These are phyloP conservation scores for Tribolium castaneum DNA, from an alignment of 1,140 invertebrate genomes.

Conservation along the genomic window DNA sequence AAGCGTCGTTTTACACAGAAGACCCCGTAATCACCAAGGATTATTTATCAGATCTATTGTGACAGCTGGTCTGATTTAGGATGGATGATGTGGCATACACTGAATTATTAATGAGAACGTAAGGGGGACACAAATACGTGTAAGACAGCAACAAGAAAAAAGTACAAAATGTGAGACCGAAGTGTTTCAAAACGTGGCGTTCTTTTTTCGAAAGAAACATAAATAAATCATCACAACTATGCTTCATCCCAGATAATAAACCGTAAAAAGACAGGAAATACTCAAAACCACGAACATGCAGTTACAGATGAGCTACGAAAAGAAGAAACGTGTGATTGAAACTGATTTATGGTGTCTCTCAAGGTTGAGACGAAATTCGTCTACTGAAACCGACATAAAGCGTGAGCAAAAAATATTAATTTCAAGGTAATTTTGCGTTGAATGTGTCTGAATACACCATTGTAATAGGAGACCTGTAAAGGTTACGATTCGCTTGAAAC, in stretches of 20 bases:
- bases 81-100: not conserved
- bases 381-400: not conserved
- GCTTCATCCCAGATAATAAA: not conserved
- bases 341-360: too few species aligned
- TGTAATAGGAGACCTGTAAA: slow-evolving; percentile 7
- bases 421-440: slow-evolving; percentile 22
- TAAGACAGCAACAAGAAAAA: not conserved
- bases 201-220: not conserved
- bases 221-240: not conserved
- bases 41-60: not conserved
- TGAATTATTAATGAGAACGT: not conserved
- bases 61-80: not conserved
- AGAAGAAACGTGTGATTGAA: not conserved
- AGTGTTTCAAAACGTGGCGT: not conserved
- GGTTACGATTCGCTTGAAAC: slow-evolving; percentile 24
- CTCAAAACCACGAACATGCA: not conserved
- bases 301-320: not conserved
- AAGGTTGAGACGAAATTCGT: too few species aligned
- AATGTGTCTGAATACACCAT: slow-evolving; percentile 8
- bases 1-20: not conserved
- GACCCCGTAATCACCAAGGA: not conserved
- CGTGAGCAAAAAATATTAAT: not conserved
- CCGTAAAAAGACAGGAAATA: not conserved
- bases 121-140: not conserved
- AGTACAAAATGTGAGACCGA: not conserved